Evolutionary conservation across 2,888 invertebrate species (phyloP), one percentile per base, ranked within the genome.

Genomic region (Drosophila infuscata): DNA sequence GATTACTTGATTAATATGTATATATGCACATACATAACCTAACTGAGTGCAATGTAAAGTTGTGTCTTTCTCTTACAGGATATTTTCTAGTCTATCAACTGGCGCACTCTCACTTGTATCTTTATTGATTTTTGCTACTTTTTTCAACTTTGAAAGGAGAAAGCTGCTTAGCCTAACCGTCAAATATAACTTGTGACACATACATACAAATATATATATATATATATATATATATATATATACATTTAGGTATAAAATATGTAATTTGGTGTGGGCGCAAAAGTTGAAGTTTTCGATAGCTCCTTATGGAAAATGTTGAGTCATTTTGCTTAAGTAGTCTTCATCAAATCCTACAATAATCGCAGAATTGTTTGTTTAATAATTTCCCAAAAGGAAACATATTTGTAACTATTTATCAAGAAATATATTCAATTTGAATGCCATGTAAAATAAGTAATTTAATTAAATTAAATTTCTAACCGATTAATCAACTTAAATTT

Each of bases 131-230:
- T 67, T 36, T 41, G 41, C 30, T 64, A 36, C 25, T 32, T 33
- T 65, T 63, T 59, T 51, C 17, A 11, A 43, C 49, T 52, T 51
- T 49, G 53, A 69, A 72, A 73, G 66, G 57, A 53, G 49, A 75
- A 74, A 62, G 69, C 76, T 58, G 76, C 53, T 74, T 54, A 69
- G 32, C 46, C 51, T 46, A 56, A 67, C n/a, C 33, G 35, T 46
- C 61, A 46, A 70, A 72, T 49, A 61, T 59, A 67, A 57, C 58
- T 57, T 43, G 61, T 52, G 29, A 15, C 29, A 57, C 25, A 72
- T 36, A 32, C 9, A 48, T n/a, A n/a, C 2, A 43, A 0, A 12
- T 25, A 20, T 35, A 25, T 38, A 38, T 11, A 11, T 41, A 41
- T 9, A 25, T 15, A 36, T 17, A 35, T 35, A 7, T 25, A 32